Conservation (phyloP, 1,140 invertebrate species). For the Pygmarrhopalites habei region DNA sequence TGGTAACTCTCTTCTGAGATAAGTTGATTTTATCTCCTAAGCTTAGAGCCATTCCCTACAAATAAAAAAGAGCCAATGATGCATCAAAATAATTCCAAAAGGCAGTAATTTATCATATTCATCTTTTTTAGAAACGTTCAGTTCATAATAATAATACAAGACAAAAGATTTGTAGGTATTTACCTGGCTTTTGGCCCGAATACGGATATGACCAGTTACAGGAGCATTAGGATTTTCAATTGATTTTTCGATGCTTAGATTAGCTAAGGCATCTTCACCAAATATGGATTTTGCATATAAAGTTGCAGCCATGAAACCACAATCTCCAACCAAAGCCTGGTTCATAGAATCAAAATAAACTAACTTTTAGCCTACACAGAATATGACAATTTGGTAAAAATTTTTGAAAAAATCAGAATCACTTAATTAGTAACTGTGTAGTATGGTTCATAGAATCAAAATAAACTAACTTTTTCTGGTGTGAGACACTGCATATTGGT, state of each 20-base stretch:
- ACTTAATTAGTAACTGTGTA: too few species aligned
- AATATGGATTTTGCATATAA: conserved; percentile 98
- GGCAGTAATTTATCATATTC: too few species aligned
- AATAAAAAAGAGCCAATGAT: conserved; percentile 31
- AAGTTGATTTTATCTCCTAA: conserved; percentile 93
- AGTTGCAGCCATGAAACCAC: conserved; percentile 98
- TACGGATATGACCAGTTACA: conserved; percentile 92
- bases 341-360: conserved; percentile 12
- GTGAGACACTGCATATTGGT: conserved; percentile 99
- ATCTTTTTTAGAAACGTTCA: too few species aligned
- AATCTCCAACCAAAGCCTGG: conserved; percentile 87
- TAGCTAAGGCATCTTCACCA: conserved; percentile 96
- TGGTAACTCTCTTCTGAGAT: conserved; percentile 63
- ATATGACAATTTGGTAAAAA: too few species aligned
- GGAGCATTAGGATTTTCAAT: conserved; percentile 75
- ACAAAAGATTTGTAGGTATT: too few species aligned
- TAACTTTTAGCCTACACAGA: too few species aligned
- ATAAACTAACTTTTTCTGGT: conserved; percentile 65
- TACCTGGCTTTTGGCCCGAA: conserved; percentile 95
- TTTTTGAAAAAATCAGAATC: too few species aligned
- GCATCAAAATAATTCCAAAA: too few species aligned
- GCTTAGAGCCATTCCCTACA: conserved; percentile 90
- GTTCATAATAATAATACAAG: too few species aligned
- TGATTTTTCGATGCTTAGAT: conserved; percentile 95
- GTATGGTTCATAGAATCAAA: neutral